Base-by-base conservation (phyloP, 2,797 vertebrate species). In the Coreius guichenoti region DNA sequence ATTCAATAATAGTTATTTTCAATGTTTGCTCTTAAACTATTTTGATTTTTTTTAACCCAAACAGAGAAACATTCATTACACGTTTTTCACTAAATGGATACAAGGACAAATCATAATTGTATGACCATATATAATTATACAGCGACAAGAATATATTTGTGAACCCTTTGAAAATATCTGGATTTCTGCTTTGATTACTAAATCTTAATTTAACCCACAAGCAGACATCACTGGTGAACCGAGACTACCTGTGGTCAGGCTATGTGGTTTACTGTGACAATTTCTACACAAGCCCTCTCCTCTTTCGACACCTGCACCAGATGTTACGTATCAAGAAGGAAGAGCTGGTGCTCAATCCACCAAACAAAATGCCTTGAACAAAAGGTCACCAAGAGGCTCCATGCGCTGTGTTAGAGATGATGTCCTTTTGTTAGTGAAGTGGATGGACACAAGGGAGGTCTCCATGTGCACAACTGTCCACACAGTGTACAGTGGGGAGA, bases 331-430 rank as follows among this genome's bases (percentile, higher is more conserved):
- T 82, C 17, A 56, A 9, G 39, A 82, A 29, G 56, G 49, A 29
- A 82, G 76, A 19, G 26, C 51, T 0, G 91, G 92, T 33, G 91
- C 88, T 49, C 92, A 92, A 45, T 88, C 47, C 65, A 86, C 82
- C 0, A 90, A 69, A 43, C 2, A 33, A 0, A 92, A 92, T 29
- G n/a, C 58, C n/a, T n/a, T 45, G 36, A 70, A 23, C 36, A 70
- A 70, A n/a, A 45, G 58, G 11, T 63, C 61, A 63, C 26, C n/a
- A 16, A 63, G 12, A 63, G 26, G 26, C 61, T 63, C 26, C 13
- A 29, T 63, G 26, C 2, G 1, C n/a, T 63, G n/a, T 12, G 29
- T 47, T 13, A 47, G 39, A 45, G 21, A 45, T 45, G 19, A 45
- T 72, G 69, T 14, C 19, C 69, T 14, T 45, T n/a, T 43, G 69